Base-by-base conservation (phyloP, 2,797 vertebrate genomes). In the Labeo calbasu region DNA sequence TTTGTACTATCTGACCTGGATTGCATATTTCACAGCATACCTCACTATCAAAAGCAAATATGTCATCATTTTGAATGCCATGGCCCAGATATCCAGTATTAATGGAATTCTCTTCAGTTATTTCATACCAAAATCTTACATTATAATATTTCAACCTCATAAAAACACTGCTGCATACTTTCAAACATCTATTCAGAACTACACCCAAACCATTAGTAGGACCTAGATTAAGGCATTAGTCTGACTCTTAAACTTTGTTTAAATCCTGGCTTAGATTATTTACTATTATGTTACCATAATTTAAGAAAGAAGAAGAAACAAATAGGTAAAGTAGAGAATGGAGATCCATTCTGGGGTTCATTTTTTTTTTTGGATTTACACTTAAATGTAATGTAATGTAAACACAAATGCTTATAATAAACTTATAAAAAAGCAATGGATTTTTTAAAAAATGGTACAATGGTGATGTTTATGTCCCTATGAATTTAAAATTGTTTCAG, bases 131-230 rank as follows among this genome's bases (percentile, higher is more conserved):
- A 96, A 96, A 89, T 95, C 93, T 83, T 96, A 93, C 36, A 85
- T 96, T 23, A 94, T 97, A 11, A 85, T 97, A 66, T 94, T 95
- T 86, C 94, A 95, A 46, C 92, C 95, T 0, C 81, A 93, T 9
- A 94, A 89, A 70, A 97, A 97, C 88, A 97, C 94, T 7, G 89
- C 90, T 0, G 91, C 95, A 23, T 94, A 96, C 90, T 97, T 97
- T 86, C 96, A 97, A 89, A 92, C 92, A 51, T 93, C 95, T 46
- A 96, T 97, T 88, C 96, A 95, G 89, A 92, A 90, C 78, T 97
- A 97, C 72, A 96, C 96, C 2, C 93, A 94, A 89, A 94, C 92
- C 51, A 93, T 92, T 2, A 93, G 91, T 65, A 91, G 91, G 59
- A 80, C 77, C 72, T 94, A 92, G 79, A 28, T 8, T 1, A 7